Conservation (phyloP, 2,113 vertebrate genomes). For the Pandion haliaetus region DNA sequence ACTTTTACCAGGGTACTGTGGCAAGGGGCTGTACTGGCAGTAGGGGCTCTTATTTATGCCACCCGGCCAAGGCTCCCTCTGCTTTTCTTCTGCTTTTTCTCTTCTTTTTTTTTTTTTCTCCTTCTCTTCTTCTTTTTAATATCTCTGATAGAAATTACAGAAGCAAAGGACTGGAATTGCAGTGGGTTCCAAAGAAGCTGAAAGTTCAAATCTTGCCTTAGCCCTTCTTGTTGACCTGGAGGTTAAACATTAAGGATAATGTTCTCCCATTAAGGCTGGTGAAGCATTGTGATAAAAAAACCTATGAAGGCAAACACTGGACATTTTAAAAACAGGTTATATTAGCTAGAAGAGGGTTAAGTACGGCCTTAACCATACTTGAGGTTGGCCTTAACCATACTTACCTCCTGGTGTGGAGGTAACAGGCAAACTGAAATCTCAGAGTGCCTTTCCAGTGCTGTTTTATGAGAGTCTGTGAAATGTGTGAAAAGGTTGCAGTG, state of each 20-base stretch:
- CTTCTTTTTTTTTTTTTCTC: accelerated
- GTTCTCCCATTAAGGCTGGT: not conserved
- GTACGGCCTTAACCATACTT: not conserved
- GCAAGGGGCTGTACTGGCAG: not conserved
- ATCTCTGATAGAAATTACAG: not conserved
- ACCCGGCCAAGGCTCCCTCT: not conserved
- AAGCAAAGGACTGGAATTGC: not conserved
- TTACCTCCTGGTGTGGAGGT: not conserved
- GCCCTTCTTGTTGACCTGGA: not conserved
- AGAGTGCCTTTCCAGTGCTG: not conserved
- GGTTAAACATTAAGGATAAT: not conserved
- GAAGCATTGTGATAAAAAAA: not conserved
- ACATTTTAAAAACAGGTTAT: not conserved
- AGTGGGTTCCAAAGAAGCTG: not conserved
- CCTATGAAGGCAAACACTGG: not conserved
- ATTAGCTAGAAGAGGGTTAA: not conserved
- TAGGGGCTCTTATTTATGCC: not conserved
- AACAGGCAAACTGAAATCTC: not conserved
- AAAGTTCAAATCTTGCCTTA: not conserved
- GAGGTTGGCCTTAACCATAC: not conserved
- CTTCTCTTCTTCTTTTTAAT: not conserved
- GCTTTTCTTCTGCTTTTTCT: not conserved
- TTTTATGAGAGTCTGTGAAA: not conserved
- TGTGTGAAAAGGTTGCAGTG: not conserved
- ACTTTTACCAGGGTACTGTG: not conserved